These are phyloP conservation scores for Cynaeus angustus DNA, from an alignment of 2,888 invertebrate species.

Conservation along the genomic window DNA sequence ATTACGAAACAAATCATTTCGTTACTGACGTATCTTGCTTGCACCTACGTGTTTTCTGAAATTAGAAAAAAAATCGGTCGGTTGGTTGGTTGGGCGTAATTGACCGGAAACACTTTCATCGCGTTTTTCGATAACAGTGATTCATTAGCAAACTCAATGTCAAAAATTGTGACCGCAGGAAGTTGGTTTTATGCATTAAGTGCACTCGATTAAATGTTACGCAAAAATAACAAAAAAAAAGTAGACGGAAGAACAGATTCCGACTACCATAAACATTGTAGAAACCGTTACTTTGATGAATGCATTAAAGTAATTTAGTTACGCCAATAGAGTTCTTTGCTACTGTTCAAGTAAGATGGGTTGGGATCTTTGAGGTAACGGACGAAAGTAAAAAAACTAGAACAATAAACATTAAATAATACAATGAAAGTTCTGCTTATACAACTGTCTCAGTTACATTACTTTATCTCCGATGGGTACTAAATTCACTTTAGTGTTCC, in stretches of 20 bases:
- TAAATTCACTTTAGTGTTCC: not conserved
- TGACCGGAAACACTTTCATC: slow-evolving; percentile 39
- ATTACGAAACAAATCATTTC: slow-evolving; percentile 7
- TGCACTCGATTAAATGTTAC: slow-evolving; percentile 7
- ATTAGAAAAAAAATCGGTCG: slow-evolving; percentile 21
- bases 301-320: not conserved
- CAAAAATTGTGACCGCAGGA: slow-evolving; percentile 22
- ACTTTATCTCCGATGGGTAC: not conserved
- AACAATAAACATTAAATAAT: not conserved
- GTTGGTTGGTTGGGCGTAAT: slow-evolving; percentile 3
- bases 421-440: slow-evolving; percentile 2
- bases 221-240: not conserved
- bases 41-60: slow-evolving; percentile 25
- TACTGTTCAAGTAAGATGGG: no score
- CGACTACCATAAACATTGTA: not conserved
- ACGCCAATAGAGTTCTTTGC: not conserved
- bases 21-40: slow-evolving; percentile 6
- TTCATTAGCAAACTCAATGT: slow-evolving; percentile 31
- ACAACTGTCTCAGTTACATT: not conserved
- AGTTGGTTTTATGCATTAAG: slow-evolving; percentile 19
- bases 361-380: no score
- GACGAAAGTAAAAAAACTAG: not conserved
- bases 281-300: not conserved
- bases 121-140: slow-evolving; percentile 22
- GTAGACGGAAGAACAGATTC: not conserved